Evolutionary conservation across 1,140 invertebrate species (phyloP), one percentile per base, ranked within the genome.

Genomic region (Mactra quadrangularis): DNA sequence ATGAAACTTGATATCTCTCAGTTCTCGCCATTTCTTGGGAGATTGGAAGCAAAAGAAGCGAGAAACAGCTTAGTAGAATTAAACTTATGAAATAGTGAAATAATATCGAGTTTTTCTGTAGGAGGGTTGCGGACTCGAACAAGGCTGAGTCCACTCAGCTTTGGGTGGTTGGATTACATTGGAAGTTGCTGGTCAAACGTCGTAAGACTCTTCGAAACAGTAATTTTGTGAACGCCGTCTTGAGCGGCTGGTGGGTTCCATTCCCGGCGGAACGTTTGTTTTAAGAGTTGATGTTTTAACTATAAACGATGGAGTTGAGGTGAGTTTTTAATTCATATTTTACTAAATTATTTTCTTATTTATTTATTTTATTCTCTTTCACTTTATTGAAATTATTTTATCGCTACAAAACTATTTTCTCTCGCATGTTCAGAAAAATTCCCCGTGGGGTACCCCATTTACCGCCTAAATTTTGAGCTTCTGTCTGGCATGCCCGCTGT

Each of bases 11-110:
- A 81, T 81, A 81, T 27, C 19, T 3, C 22, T 50, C 55, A 53
- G 50, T 33, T 47, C 35, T 68, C 77, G 64, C 77, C 77, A 81
- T 81, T 81, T 81, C 64, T 81, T 47, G 6, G 75, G 77, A 71
- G 68, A 64, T 53, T 68, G 77, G 66, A 60, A 53, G 55, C 60
- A 70, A 31, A 27, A 33, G 66, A 62, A 38, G 33, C 50, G 38
- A 66, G 77, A 47, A 55, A 60, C 66, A 27, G n/a, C 33, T 29
- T 71, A 41, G 77, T 33, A 41, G 22, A 27, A 57, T 38, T 35
- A 17, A 19, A 47, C 31, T 38, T 31, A 81, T 81, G 66, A 70
- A 81, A 57, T 35, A 41, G 66, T 70, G 52, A 60, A 71, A 53
- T 45, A 71, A 60, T 59, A 3, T 3, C n/a, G 7, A 31, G 29